Conservation (phyloP, 1,140 invertebrate species). For the Oryzaephilus surinamensis region DNA sequence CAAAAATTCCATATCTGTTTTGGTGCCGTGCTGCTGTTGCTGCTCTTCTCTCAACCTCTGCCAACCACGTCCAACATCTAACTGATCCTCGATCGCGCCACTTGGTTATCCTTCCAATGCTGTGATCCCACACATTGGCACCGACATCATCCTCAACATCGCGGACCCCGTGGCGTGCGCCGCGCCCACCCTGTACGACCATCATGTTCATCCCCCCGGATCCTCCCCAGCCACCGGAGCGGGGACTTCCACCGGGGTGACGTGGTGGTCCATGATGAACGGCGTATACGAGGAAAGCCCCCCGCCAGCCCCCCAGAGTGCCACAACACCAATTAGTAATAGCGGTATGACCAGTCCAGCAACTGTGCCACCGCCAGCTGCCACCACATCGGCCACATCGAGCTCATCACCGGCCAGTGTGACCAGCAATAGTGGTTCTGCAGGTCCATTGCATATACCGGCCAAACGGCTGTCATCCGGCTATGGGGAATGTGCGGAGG, state of each 20-base stretch:
- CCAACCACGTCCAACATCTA: not conserved
- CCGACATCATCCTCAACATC: conserved; percentile 56
- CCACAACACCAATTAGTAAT: conserved; percentile 39
- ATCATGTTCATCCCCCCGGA: conserved; percentile 63
- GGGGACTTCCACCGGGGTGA: conserved; percentile 64
- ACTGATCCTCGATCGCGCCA: conserved; percentile 1
- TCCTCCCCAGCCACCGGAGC: conserved; percentile 67
- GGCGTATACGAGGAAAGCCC: conserved; percentile 65
- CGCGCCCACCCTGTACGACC: conserved; percentile 63
- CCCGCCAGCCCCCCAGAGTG: conserved; percentile 47
- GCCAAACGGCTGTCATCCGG: conserved; percentile 57
- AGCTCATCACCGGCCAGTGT: conserved; percentile 59
- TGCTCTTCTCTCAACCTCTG: conserved; percentile 18
- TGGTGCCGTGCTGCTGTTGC: conserved; percentile 23
- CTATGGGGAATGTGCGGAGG: conserved; percentile 50
- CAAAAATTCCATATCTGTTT: conserved; percentile 2
- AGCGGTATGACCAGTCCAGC: conserved; percentile 41
- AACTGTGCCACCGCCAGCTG: conserved; percentile 43
- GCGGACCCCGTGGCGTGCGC: conserved; percentile 68
- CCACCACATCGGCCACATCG: conserved; percentile 47
- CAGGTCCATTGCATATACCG: conserved; percentile 68
- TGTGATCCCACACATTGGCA: conserved; percentile 30
- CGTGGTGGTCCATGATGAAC: conserved; percentile 77
- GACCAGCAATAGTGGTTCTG: conserved; percentile 47
- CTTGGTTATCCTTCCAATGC: conserved; percentile 17